phyloP scores from a whole-genome alignment of 1,140 invertebrate species.

The Drosophila nigrodunni region DNA sequence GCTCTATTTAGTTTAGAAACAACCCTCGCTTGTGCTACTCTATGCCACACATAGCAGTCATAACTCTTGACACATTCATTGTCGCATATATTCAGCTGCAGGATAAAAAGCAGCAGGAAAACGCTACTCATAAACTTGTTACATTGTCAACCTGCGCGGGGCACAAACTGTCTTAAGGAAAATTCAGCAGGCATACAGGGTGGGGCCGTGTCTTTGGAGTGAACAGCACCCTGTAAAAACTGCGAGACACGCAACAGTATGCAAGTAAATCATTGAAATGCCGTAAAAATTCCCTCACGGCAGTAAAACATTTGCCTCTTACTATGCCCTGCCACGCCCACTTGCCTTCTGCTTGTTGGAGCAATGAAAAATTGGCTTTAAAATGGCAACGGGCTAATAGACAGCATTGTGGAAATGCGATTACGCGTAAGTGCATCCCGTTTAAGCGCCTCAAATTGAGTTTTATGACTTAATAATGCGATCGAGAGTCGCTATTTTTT shows the following conservation, averaged over 20 bases:
- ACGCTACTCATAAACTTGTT: constrained; percentile 68
- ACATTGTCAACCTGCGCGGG: constrained; percentile 65
- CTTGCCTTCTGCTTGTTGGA: neutral
- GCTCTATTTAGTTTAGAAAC: neutral
- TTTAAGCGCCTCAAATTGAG: constrained; percentile 71
- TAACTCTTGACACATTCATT: constrained; percentile 32
- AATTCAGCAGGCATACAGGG: neutral
- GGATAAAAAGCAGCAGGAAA: constrained; percentile 24
- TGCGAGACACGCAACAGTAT: constrained; percentile 68
- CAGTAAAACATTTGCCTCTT: constrained; percentile 50
- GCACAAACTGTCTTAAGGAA: constrained; percentile 38
- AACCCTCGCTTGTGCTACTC: constrained; percentile 24
- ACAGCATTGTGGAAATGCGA: constrained; percentile 52
- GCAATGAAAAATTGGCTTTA: constrained; percentile 50
- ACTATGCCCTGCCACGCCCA: neutral
- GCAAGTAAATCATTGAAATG: constrained; percentile 64
- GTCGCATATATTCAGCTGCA: constrained; percentile 8
- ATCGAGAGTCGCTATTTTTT: neutral
- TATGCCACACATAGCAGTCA: constrained; percentile 13
- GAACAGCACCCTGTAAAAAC: neutral
- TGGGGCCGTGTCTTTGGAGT: neutral
- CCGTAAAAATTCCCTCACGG: constrained; percentile 51
- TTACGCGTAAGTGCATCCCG: constrained; percentile 67
- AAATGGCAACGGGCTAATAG: constrained; percentile 50
- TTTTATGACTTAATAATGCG: constrained; percentile 76